A percentile compares a stretch with the other conserved stretches of the same genome.
phyloP scores from a whole-genome alignment of 2,797 vertebrate species.

The Morelia viridis region DNA sequence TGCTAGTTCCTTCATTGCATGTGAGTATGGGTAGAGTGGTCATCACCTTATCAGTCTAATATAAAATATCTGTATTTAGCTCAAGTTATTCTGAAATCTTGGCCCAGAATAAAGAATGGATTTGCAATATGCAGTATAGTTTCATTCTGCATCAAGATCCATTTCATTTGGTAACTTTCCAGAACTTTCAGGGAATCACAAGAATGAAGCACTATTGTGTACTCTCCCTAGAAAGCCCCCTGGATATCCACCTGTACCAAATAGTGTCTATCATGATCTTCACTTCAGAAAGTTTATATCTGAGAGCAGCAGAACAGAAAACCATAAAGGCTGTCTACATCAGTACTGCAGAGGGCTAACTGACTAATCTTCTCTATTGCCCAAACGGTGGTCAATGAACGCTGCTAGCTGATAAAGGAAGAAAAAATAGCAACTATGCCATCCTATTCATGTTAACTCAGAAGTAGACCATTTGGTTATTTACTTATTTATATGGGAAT shows the following conservation, averaged over 20 bases:
- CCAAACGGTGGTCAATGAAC: conserved; percentile 29
- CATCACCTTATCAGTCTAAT: not conserved
- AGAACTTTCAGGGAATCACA: not conserved
- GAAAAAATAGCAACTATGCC: not conserved
- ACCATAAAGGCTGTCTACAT: not conserved
- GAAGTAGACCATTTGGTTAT: not conserved
- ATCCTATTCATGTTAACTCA: not conserved
- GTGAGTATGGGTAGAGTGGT: not conserved
- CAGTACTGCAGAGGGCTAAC: not conserved
- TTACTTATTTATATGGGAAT: not conserved
- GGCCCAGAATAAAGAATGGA: not conserved
- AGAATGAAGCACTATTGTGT: not conserved
- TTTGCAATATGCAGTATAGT: not conserved
- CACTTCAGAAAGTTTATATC: not conserved
- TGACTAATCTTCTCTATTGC: not conserved
- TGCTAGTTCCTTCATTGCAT: not conserved
- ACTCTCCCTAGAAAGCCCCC: not conserved
- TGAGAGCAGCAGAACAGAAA: not conserved
- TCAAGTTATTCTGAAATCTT: not conserved
- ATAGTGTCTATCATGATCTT: not conserved
- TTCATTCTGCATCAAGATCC: not conserved
- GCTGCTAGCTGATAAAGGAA: conserved; percentile 4
- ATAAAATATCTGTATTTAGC: not conserved
- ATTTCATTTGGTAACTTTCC: not conserved
- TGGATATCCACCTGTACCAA: not conserved